Evolutionary conservation across 2,888 invertebrate species (phyloP), one percentile per base, ranked within the genome.

Genomic region (Spilosoma lubricipeda): DNA sequence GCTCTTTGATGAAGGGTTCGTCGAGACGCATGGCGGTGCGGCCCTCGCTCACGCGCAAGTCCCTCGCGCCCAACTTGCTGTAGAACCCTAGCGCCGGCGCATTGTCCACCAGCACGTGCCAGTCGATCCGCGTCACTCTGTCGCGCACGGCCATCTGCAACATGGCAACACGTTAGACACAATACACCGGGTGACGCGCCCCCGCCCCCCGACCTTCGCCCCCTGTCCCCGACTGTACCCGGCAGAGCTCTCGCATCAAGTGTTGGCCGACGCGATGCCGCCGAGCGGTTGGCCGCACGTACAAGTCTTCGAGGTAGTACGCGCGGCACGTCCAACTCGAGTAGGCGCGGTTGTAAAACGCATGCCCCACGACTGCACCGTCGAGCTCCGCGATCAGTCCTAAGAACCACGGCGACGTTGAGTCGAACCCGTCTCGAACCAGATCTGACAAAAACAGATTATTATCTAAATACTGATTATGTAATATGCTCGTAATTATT

Each of bases 271-370:
- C 92, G 59, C 97, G 97, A 79, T 91, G 91, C 42, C 96, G 94
- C 65, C 98, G 96, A 90, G 96, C 96, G 3, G 91, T 88, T 0
- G 97, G 97, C 64, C 96, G 96, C 67, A 99, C 97, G 93, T 97
- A 99, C 75, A 99, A 90, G 93, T 99, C 99, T 94, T 99, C 99
- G 77, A 99, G 91, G 92, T 98, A 98, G 82, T 98, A 95, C 18
- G 97, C 96, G 91, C 97, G 97, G 15, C 99, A 98, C 84, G 97
- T 95, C 98, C 98, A 99, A 18, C 98, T 98, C 2, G 98, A 98
- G 94, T 98, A 99, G 71, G 97, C 97, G 86, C 97, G 97, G 93
- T 97, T 98, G 93, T 97, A 98, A 33, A 99, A 90, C 39, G 97
- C 97, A 91, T 98, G 98, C 1, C 98, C 99, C 74, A 98, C 95